Base-by-base conservation (phyloP, 2,888 invertebrate species). In the Uloborus plumipes region DNA sequence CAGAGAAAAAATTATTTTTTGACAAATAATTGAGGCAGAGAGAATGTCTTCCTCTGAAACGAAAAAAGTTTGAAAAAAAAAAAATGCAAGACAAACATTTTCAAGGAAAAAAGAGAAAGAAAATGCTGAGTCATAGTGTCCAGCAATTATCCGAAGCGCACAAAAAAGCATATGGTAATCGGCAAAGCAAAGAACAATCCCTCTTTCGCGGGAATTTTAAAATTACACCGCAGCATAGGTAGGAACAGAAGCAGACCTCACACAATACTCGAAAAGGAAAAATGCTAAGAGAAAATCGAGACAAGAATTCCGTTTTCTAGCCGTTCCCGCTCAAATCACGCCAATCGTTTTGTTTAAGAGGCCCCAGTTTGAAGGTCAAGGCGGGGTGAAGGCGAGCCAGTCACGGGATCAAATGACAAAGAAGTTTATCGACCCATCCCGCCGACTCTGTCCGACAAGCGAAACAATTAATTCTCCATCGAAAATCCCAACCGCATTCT, bases 361-460 rank as follows among this genome's bases (percentile, higher is more conserved):
- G 31, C 18, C 39, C 47, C 39, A 47, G 65, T 47, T 50, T 61
- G 51, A 72, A 72, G 72, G 72, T 72, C 72, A 72, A 72, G 72
- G 72, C 59, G 50, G 72, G 72, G 61, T 72, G 72, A 72, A 72
- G 72, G 72, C 50, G 39, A 72, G 49, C 72, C 61, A 62, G 72
- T 72, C 59, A 59, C 26, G 50, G 62, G 49, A 61, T 61, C 62
- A 51, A 50, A 50, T 72, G 72, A 72, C 72, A 72, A 51, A 72
- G 61, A 50, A 72, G 72, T 72, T 72, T 72, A 62, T 61, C 72
- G 72, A 72, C 72, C 72, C 22, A 15, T 49, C 39, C 39, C 39
- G 53, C 22, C 22, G 53, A 50, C 22, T 18, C 26, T n/a, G 26
- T 20, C 18, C 16, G 39, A 39, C 53, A n/a, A 22, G 26, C 67